Evolutionary conservation across 2,888 invertebrate species (phyloP), one percentile per base, ranked within the genome.

Genomic region (Oxycera nigricornis): DNA sequence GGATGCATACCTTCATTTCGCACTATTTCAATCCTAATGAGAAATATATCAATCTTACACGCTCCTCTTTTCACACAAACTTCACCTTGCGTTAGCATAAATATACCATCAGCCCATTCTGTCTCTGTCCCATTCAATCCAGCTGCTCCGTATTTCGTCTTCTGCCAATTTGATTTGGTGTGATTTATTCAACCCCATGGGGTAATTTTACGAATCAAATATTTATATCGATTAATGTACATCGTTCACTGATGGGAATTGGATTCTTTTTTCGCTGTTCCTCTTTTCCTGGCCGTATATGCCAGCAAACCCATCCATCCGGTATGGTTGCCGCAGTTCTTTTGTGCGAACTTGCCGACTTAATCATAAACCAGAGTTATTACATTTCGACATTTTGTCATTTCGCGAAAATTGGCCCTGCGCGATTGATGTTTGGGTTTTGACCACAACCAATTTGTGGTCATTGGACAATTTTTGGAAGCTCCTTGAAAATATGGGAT

Each of bases 141-240:
- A 46, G 17, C 11, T 17, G 46, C 11, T 24, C 22, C 11, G 20
- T 22, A 26, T 68, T 30, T 14, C 52, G 52, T 31, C 50, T 52
- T 52, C 17, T 46, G 55, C 57, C 52, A 62, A 62, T 73, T 73
- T 62, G 73, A 73, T 73, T 73, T 73, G 61, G 73, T 73, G 50
- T 73, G 73, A 73, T 73, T 73, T 62, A 73, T 73, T 46, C 61
- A 62, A 28, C 62, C 73, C 62, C 73, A 61, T 73, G 52, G 73
- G 73, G 73, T 62, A 62, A 73, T 62, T 62, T 73, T 22, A 22
- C 41, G 61, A 46, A 61, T 62, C 50, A 62, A 62, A 73, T 73
- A 73, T 73, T 62, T 73, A 73, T 62, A 46, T 61, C 73, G 50
- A 62, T 73, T 62, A 62, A 62, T 73, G 46, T 11, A 39, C 17